Percentiles rank a stretch among this genome's conserved stretches.
Evolutionary conservation across 2,113 vertebrate genomes (phyloP).

Genomic region (Prietella phreatophila): DNA sequence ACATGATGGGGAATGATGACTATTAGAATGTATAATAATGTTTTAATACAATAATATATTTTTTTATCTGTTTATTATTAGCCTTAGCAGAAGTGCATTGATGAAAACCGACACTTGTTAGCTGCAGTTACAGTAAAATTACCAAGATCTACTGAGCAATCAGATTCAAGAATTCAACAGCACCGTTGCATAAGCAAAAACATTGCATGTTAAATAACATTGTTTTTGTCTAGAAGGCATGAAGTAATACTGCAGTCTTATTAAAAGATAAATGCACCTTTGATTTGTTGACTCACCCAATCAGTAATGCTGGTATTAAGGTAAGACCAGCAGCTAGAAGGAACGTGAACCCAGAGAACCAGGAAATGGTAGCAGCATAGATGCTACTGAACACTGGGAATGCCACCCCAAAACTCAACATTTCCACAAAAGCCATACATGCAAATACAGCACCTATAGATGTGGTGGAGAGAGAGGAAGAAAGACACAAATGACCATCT

Average conservation of each 20-base stretch:
- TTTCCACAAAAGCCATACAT: constrained; percentile 80
- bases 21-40: neutral
- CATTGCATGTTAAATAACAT: neutral
- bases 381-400: constrained; percentile 70
- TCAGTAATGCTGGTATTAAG: constrained; percentile 67
- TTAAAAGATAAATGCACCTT: neutral
- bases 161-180: neutral
- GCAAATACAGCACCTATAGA: constrained; percentile 77
- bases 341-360: constrained; percentile 81
- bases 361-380: constrained; percentile 78
- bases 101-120: neutral
- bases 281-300: constrained; percentile 46
- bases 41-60: neutral
- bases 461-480: neutral
- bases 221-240: neutral
- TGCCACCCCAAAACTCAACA: constrained; percentile 65
- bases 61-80: neutral
- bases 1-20: neutral
- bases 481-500: neutral
- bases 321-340: constrained; percentile 72
- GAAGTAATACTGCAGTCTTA: neutral
- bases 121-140: neutral
- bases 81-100: neutral
- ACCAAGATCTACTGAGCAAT: neutral
- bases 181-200: neutral